Evolutionary conservation across 2,888 invertebrate species (phyloP).

Genomic region (Nymphalis polychloros): DNA sequence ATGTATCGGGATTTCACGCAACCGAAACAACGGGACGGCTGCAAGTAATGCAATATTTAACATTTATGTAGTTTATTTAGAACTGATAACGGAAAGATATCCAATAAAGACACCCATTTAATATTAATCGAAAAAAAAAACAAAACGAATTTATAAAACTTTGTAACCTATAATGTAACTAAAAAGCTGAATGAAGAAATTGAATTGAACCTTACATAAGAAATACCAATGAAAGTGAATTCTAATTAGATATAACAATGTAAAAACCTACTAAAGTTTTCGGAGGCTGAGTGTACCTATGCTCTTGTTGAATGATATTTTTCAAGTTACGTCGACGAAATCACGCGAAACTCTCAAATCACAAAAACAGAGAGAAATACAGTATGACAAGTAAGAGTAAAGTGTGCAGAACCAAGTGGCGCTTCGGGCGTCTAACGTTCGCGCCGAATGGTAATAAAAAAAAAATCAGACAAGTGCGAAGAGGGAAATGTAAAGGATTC

Average conservation of each 20-base stretch:
- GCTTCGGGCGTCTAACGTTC: conserved; percentile 63
- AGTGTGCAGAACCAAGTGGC: conserved; percentile 59
- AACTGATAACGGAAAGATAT: too few species aligned
- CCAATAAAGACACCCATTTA: too few species aligned
- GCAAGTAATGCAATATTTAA: too few species aligned
- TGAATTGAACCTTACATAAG: not conserved
- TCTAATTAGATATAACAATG: not conserved
- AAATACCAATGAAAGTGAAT: too few species aligned
- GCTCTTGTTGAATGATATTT: conserved; percentile 1
- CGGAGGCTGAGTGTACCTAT: not conserved
- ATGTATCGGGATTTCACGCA: too few species aligned
- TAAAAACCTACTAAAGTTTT: conserved; percentile 5
- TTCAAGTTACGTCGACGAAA: not conserved
- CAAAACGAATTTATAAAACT: too few species aligned
- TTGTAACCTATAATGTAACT: too few species aligned
- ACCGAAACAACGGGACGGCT: too few species aligned
- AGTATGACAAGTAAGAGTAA: conserved; percentile 48
- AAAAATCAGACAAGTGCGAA: conserved; percentile 57
- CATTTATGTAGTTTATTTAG: too few species aligned
- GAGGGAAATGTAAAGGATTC: conserved; percentile 62
- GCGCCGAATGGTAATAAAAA: conserved; percentile 58
- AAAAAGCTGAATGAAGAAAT: too few species aligned
- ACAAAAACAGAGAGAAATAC: conserved; percentile 18
- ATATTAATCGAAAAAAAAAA: too few species aligned
- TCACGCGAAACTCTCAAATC: conserved; percentile 22